Percentiles rank a stretch among this genome's conserved stretches.
Evolutionary conservation across 1,140 invertebrate genomes (phyloP).

Genomic region (Nylanderia fulva): DNA sequence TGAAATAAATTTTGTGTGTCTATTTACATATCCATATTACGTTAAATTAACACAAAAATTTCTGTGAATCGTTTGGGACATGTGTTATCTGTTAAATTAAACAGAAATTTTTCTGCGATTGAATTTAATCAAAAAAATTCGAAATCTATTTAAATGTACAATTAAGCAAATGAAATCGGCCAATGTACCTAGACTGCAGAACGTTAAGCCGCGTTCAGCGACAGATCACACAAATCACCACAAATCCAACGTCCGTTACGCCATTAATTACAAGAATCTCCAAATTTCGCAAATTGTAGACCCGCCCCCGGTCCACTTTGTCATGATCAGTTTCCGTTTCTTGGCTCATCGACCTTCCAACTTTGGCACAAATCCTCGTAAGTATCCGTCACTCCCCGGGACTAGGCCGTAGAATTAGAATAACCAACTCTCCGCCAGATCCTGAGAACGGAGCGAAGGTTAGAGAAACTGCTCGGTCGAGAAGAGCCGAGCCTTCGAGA

Average conservation of each 20-base stretch:
- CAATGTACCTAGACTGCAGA: not conserved
- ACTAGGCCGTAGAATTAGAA: conserved; percentile 72
- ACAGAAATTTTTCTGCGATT: no score
- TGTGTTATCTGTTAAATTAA: no score
- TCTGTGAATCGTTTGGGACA: no score
- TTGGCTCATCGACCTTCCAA: conserved; percentile 70
- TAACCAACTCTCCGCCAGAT: conserved; percentile 68
- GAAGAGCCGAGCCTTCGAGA: conserved; percentile 55
- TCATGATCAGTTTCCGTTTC: conserved; percentile 78
- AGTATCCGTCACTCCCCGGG: conserved; percentile 68
- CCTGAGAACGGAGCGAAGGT: conserved; percentile 16
- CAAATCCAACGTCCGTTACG: conserved; percentile 43
- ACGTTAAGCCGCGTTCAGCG: conserved; percentile 11
- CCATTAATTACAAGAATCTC: conserved; percentile 60
- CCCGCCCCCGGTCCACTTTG: conserved; percentile 64
- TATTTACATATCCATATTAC: no score
- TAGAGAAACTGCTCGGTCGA: conserved; percentile 40
- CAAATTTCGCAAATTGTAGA: conserved; percentile 54
- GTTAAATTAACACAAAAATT: no score
- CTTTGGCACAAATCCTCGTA: conserved; percentile 74
- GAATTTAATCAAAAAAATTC: no score
- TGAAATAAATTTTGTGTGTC: no score
- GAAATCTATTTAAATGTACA: not conserved
- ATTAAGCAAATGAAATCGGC: conserved; percentile 8
- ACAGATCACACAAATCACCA: conserved; percentile 49